These are phyloP conservation scores for Batillaria attramentaria DNA, from an alignment of 1,140 invertebrate genomes.

Conservation along the genomic window DNA sequence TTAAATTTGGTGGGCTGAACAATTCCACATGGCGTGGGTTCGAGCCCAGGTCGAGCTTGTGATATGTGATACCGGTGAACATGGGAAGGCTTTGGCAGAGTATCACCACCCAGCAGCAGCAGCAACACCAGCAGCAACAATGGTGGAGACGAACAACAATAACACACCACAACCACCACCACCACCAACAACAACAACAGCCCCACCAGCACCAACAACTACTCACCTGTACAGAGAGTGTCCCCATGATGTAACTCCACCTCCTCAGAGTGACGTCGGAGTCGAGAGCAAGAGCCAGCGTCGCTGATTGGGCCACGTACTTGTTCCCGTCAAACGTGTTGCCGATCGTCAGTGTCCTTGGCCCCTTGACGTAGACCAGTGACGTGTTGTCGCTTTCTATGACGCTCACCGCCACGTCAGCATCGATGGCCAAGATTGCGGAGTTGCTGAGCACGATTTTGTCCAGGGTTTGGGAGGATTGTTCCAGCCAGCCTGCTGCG, in stretches of 20 bases:
- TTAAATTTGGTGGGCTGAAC: too few species aligned
- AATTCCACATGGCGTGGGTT: too few species aligned
- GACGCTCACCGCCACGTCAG: constrained; percentile 34
- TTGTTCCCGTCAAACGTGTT: constrained; percentile 41
- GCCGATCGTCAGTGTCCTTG: constrained; percentile 34
- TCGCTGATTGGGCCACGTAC: constrained; percentile 39
- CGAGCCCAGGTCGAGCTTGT: too few species aligned
- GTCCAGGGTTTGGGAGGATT: constrained; percentile 36
- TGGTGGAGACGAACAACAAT: too few species aligned
- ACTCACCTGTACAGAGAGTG: constrained; percentile 24
- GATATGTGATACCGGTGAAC: too few species aligned
- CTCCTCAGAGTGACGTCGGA: constrained; percentile 33
- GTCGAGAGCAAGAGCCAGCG: constrained; percentile 28
- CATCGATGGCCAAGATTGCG: constrained; percentile 46
- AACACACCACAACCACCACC: too few species aligned
- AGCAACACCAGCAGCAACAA: too few species aligned
- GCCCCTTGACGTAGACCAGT: constrained; percentile 43
- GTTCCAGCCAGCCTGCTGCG: constrained; percentile 47
- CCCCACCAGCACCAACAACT: too few species aligned
- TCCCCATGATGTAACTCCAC: constrained; percentile 40
- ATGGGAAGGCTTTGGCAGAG: too few species aligned
- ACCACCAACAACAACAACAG: too few species aligned
- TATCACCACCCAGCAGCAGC: too few species aligned
- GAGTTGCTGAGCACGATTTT: constrained; percentile 45
- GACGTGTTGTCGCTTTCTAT: constrained; percentile 41